These are phyloP conservation scores for Coracopsis vasa DNA, from an alignment of 2,113 vertebrate genomes.

Conservation along the genomic window DNA sequence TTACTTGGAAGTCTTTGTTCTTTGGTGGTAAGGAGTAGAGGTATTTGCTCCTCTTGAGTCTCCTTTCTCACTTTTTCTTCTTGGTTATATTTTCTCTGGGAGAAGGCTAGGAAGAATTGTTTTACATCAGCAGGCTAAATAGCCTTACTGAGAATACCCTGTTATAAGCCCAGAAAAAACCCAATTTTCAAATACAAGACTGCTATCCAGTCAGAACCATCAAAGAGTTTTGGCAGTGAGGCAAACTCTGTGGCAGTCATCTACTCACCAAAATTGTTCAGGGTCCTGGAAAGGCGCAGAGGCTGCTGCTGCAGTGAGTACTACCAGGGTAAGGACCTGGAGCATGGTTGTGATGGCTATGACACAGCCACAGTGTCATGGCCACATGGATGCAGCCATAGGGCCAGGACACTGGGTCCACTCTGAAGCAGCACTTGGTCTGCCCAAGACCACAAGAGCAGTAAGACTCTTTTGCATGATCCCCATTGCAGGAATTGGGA, in stretches of 20 bases:
- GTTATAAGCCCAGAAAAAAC: background rate
- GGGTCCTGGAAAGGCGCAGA: background rate
- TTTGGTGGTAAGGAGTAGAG: background rate
- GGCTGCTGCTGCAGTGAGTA: background rate
- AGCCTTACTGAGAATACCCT: background rate
- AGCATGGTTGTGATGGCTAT: background rate
- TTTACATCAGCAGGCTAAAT: background rate
- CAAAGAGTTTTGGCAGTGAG: background rate
- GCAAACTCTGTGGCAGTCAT: background rate
- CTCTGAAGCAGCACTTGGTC: background rate
- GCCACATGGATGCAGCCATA: too few species aligned
- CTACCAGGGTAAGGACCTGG: background rate
- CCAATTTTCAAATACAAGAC: background rate
- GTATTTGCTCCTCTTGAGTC: background rate
- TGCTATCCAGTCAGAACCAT: background rate
- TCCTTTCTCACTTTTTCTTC: background rate
- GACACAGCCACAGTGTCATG: background rate
- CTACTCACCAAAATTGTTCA: background rate
- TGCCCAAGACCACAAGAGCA: background rate
- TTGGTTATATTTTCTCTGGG: background rate
- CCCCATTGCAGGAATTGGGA: background rate
- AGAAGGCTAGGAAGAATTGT: background rate
- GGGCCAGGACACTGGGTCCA: background rate
- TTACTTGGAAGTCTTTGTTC: background rate
- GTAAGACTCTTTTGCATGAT: background rate